Base-by-base conservation (phyloP, 2,797 vertebrate genomes). In the Monodelphis domestica region DNA sequence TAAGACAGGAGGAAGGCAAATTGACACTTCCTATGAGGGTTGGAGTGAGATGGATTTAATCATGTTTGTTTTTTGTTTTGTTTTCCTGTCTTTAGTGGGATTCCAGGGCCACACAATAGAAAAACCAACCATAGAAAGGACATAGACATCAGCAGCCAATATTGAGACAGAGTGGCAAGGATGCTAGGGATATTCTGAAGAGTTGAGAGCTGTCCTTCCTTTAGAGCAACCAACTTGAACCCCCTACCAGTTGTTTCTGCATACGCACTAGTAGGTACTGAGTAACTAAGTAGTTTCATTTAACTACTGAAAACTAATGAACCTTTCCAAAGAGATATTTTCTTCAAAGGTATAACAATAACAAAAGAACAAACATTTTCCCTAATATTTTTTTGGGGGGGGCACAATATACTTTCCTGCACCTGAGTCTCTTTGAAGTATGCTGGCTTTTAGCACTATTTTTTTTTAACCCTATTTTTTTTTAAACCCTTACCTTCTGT, bases 1-100 rank as follows among this genome's bases (percentile, higher is more conserved):
- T 38, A 3, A 6, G 2, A 3, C 9, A 10, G 7, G n/a, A 5
- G 17, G 15, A 78, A 21, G 17, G 7, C 6, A 14, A 15, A n/a
- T 5, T 70, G 5, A 70, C 6, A 2, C 5, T 4, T 70, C 33
- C 63, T 0, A 38, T 70, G 33, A 29, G 63, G 63, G 3, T 30
- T 4, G 59, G 33, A 63, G 59, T 1, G 17, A 45, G 17, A 78
- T 78, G 63, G 53, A 53, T 53, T 11, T 53, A 53, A 53, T 53
- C 7, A 51, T 70, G 33, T 0, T 59, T 59, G 21, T 55, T 55
- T 21, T 55, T 24, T 55, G 21, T 55, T 55, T 63, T 24, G 21
- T 45, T 45, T 63, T 5, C 33, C 28, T 78, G 63, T 38, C 7
- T n/a, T n/a, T 78, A 45, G 6, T 38, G 63, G 6, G 45, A 38